These are phyloP conservation scores for Hemicrepidius hirtus DNA, from an alignment of 2,888 invertebrate genomes.

Conservation along the genomic window DNA sequence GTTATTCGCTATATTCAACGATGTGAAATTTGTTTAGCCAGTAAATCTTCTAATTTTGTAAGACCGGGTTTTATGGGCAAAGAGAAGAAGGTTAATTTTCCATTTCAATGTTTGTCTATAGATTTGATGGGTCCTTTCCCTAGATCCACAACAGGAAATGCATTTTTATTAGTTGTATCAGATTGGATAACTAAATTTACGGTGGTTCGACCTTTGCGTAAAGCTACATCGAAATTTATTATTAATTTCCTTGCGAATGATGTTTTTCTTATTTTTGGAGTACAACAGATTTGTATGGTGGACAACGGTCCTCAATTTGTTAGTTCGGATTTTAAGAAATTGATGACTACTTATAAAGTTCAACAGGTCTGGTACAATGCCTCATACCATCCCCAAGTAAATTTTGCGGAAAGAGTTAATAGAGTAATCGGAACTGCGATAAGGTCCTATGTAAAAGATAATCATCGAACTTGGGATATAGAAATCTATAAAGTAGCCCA, in stretches of 20 bases:
- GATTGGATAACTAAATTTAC: too few species aligned
- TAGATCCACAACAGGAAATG: conserved; percentile 1
- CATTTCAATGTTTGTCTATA: conserved; percentile 52
- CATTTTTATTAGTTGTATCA: conserved; percentile 13
- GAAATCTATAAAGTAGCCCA: too few species aligned
- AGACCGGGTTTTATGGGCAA: conserved; percentile 46
- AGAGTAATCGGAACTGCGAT: too few species aligned
- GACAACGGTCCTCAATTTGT: conserved; percentile 40
- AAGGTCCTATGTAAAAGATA: conserved; percentile 48
- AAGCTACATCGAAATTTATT: neutral
- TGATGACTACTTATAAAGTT: conserved; percentile 29
- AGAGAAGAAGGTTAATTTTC: conserved; percentile 25
- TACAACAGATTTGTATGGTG: conserved; percentile 21
- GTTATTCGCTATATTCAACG: too few species aligned
- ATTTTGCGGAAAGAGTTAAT: conserved; percentile 50
- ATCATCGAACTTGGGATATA: conserved; percentile 56
- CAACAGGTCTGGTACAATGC: conserved; percentile 44
- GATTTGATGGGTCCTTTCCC: too few species aligned
- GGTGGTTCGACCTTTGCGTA: neutral
- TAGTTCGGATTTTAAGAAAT: conserved; percentile 15
- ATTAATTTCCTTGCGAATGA: conserved; percentile 3
- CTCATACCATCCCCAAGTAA: conserved; percentile 49
- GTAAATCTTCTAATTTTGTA: conserved; percentile 21
- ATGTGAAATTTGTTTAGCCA: conserved; percentile 23
- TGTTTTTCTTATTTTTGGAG: conserved; percentile 21